Base-by-base conservation (phyloP, 2,797 vertebrate genomes). In the Cossypha dichroa region DNA sequence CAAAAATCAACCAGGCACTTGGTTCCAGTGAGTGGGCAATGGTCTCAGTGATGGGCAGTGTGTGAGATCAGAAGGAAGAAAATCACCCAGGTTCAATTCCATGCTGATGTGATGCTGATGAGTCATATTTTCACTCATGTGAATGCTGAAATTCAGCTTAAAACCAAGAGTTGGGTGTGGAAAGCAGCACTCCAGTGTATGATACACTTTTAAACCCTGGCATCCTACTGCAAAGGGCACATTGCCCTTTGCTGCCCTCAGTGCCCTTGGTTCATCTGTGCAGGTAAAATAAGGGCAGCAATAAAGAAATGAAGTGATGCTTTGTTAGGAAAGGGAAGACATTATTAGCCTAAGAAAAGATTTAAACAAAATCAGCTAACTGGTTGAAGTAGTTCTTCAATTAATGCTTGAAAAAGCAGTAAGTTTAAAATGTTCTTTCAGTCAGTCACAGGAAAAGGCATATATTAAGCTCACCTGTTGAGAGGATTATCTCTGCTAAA, bases 401-500 rank as follows among this genome's bases (percentile, higher is more conserved):
- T 94, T 94, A 95, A 90, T 68, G 85, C 82, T 73, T 62, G 91
- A 72, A 88, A 86, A 78, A 91, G 91, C 82, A 88, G 3, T 85
- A 84, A 91, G 58, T 94, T 84, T 55, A 78, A 92, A 90, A 73
- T 77, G 63, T 58, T 73, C 69, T 72, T 87, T 70, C 51, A 80
- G 87, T 88, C 91, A 62, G 64, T 91, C 91, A 66, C 55, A 64
- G 90, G 60, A 79, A 54, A 79, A 95, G 55, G 54, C 77, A 85
- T 72, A 40, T 85, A 88, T 92, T 85, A 90, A 94, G 69, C 76
- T 97, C 95, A 97, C 92, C 89, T 96, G 92, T 96, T 95, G 93
- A 94, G 94, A 94, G 93, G 82, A 94, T 96, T 96, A 96, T 93
- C 84, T 96, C 92, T 77, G 75, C 94, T 95, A 94, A 94, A 95